Evolutionary conservation across 2,113 vertebrate genomes (phyloP), one percentile per base, ranked within the genome.

Genomic region (Toxostoma redivivum): DNA sequence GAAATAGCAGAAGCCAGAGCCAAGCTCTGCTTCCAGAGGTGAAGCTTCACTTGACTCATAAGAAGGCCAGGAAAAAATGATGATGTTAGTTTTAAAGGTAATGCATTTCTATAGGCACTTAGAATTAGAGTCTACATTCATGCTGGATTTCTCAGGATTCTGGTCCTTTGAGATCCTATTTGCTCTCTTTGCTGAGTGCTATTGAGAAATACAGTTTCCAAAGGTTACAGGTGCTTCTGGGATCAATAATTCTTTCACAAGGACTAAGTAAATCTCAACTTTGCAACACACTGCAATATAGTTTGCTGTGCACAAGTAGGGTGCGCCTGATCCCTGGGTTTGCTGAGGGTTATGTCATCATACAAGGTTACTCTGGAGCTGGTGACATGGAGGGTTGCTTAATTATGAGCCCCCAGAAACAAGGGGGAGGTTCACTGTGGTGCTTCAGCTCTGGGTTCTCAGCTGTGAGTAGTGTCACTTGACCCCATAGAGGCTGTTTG

Each of bases 231-330:
- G 27, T 4, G 0, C 61, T 91, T 62, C 50, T 62, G 94, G 81
- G 94, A 91, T 88, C 85, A 50, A 58, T 94, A 94, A 78, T 82
- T 96, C 74, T 65, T 42, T 33, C 51, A 45, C 47, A 44, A 85
- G 47, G 25, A 73, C 44, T 17, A 45, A 67, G 35, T 86, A 83
- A 84, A 86, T 74, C 92, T 81, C 33, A 12, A 1, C 60, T 72
- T 78, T 20, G 35, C 0, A 21, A 37, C 53, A 9, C 1, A 1
- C 2, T 54, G 73, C 57, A 81, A n/a, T 10, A 21, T 6, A 33
- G 35, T 27, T 47, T 88, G 58, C 64, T 56, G 25, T 44, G 54
- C 45, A 2, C 0, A 9, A 61, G 44, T 45, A 28, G 81, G 40
- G 58, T 14, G 35, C 35, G 51, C 31, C 44, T 22, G 54, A 44